phyloP scores from a whole-genome alignment of 2,797 vertebrate species.

The Cryptoblepharus egeriae region DNA sequence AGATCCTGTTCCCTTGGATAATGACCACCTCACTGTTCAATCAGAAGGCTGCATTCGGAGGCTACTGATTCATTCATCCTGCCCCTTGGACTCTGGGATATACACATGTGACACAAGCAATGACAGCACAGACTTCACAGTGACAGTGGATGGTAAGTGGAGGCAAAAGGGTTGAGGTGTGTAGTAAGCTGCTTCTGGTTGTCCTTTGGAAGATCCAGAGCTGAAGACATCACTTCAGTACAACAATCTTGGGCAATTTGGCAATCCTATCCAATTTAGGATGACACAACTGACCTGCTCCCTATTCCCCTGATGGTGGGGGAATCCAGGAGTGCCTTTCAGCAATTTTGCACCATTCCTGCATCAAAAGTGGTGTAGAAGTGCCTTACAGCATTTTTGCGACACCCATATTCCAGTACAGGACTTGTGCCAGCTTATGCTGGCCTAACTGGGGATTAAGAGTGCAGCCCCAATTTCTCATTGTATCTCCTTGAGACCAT shows the following conservation, averaged over 20 bases:
- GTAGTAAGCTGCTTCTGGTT: neutral
- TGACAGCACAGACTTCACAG: slow-evolving; percentile 82
- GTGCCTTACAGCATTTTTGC: too few species aligned
- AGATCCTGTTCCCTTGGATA: slow-evolving; percentile 73
- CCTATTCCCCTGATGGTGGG: too few species aligned
- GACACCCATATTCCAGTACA: too few species aligned
- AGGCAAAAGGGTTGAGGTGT: slow-evolving; percentile 1
- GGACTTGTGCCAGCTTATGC: too few species aligned
- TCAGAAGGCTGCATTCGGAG: slow-evolving; percentile 73
- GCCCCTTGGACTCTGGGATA: slow-evolving; percentile 77
- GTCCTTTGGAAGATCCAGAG: neutral
- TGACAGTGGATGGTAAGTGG: slow-evolving; percentile 83
- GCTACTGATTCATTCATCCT: slow-evolving; percentile 77
- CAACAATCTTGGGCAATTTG: too few species aligned
- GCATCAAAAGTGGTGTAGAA: too few species aligned
- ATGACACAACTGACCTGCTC: too few species aligned
- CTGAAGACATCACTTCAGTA: neutral
- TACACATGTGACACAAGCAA: slow-evolving; percentile 86
- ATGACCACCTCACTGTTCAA: slow-evolving; percentile 70
- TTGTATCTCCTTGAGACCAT: neutral
- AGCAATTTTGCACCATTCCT: too few species aligned
- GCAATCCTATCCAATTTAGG: too few species aligned
- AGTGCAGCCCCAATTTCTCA: too few species aligned
- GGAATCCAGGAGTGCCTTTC: too few species aligned
- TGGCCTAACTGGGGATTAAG: too few species aligned